Base-by-base conservation (phyloP, 37 sponge, comb jelly and placozoan genomes). In the Beroe forskalii region DNA sequence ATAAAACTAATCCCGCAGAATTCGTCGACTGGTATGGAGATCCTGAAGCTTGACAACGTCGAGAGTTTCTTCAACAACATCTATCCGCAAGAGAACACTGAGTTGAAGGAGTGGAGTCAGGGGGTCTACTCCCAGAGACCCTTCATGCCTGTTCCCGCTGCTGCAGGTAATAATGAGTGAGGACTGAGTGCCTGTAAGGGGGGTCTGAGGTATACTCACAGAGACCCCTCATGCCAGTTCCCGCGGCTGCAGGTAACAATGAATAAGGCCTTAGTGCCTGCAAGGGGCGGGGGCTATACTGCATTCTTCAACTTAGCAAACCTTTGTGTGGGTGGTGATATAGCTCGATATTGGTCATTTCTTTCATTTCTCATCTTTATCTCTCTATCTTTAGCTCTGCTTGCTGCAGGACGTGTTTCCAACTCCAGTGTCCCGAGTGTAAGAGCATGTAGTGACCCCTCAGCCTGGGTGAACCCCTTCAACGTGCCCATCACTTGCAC, bases 11-110 rank as follows among this genome's bases (percentile, higher is more conserved):
- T 63, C 23, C 25, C 25, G 20, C 66, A 63, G 66, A 63, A 63
- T 20, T 63, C 66, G 6, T 30, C 66, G 2, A 30, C 66, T 63
- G 25, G 25, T 30, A 28, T 63, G 66, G 75, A 72, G 39, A 72
- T 72, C 75, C 39, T 72, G 40, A 72, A 72, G 39, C 39, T 72
- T 4, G 75, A 72, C 75, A 72, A 37, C 39, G 75, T 72, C 38
- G 75, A 72, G 40, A 72, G 75, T 30, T 72, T 30, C 38, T 72
- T 72, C 75, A 72, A 39, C 75, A 72, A 30, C 39, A 63, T 63
- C 9, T 63, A 28, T 63, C 66, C 66, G 2, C n/a, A n/a, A n/a
- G 66, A 63, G n/a, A 24, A 24, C 20, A 3, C 9, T 3, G 66
- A 6, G 66, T 4, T 3, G 25, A 6, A 6, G 2, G 66, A 63